Conservation (phyloP, 2,797 vertebrate species). For the Decapterus maruadsi region DNA sequence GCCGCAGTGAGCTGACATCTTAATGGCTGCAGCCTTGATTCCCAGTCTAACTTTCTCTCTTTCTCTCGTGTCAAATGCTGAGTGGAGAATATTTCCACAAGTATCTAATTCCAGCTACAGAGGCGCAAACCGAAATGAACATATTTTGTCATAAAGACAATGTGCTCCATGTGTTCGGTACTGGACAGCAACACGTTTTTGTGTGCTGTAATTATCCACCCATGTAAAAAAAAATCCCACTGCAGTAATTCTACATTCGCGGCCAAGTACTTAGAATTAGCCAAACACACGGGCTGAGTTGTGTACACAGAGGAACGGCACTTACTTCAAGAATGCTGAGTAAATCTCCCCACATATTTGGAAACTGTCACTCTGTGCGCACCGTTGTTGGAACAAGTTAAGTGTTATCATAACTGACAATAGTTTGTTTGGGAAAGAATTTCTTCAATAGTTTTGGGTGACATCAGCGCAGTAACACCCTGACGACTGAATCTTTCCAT, state of each 20-base stretch:
- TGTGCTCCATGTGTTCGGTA: background rate
- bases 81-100: slow-evolving; percentile 35
- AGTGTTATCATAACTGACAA: slow-evolving; percentile 66
- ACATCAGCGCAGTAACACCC: slow-evolving; percentile 47
- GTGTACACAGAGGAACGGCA: slow-evolving; percentile 29
- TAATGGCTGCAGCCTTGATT: slow-evolving; percentile 60
- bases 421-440: slow-evolving; percentile 64
- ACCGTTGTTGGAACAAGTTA: slow-evolving; percentile 61
- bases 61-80: slow-evolving; percentile 37
- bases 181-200: slow-evolving; percentile 16
- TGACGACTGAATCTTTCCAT: slow-evolving; percentile 47
- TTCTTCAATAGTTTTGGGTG: slow-evolving; percentile 45
- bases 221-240: slow-evolving; percentile 7
- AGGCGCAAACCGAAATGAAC: slow-evolving; percentile 1
- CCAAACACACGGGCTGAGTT: slow-evolving; percentile 29
- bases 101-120: slow-evolving; percentile 53
- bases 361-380: slow-evolving; percentile 43
- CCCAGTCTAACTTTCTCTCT: slow-evolving; percentile 17
- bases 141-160: background rate
- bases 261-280: slow-evolving; percentile 21
- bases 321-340: slow-evolving; percentile 50
- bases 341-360: slow-evolving; percentile 56
- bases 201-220: slow-evolving; percentile 1
- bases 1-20: slow-evolving; percentile 65
- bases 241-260: slow-evolving; percentile 15